Percentiles rank a stretch among this genome's conserved stretches.
Evolutionary conservation across 1,140 invertebrate species (phyloP).

Genomic region (Diploscapter pachys): DNA sequence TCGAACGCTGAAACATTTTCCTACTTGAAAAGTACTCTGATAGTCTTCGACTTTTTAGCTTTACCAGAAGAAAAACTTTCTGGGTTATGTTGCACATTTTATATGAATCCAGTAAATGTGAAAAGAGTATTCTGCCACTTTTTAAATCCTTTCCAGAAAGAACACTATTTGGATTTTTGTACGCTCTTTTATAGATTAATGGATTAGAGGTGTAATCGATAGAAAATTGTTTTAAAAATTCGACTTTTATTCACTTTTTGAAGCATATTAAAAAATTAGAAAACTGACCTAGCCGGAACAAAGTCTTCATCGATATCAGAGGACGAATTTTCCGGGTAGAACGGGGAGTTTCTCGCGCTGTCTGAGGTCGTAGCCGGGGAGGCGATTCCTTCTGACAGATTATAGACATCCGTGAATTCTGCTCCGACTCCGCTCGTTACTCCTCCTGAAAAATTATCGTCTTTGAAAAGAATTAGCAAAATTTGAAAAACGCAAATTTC

Average conservation of each 20-base stretch:
- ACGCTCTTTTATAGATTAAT: not conserved
- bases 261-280: slow-evolving; percentile 3
- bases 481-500: no score
- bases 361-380: slow-evolving; percentile 14
- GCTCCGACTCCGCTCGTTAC: slow-evolving; percentile 1
- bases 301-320: slow-evolving; percentile 30
- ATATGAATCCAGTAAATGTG: not conserved
- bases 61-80: not conserved
- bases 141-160: not conserved
- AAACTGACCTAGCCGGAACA: slow-evolving; percentile 18
- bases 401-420: slow-evolving; percentile 12
- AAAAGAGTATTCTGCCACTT: not conserved
- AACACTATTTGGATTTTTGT: not conserved
- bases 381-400: slow-evolving; percentile 7
- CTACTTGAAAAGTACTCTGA: not conserved
- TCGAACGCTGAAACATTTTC: slow-evolving; percentile 19
- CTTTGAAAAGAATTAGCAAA: no score
- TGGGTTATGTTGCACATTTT: not conserved
- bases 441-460: no score
- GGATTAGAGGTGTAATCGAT: not conserved
- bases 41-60: not conserved
- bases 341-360: slow-evolving; percentile 22
- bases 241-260: not conserved
- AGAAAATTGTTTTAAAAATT: not conserved
- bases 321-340: slow-evolving; percentile 23